phyloP scores from a whole-genome alignment of 2,888 invertebrate genomes.

The Yponomeuta plumbellus region DNA sequence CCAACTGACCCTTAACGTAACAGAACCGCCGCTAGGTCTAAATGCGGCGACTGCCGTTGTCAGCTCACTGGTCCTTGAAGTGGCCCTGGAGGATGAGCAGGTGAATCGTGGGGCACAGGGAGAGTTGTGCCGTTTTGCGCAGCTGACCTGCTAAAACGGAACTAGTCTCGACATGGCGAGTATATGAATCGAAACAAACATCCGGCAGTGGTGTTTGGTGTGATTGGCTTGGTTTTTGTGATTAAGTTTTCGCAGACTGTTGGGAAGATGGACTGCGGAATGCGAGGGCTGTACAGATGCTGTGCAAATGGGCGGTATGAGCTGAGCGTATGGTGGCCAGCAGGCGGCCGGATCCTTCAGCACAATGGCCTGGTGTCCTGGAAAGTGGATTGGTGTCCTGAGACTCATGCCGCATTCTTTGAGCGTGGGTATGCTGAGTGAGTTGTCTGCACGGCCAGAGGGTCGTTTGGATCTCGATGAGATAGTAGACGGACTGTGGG shows the following conservation, averaged over 20 bases:
- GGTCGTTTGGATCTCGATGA: too few species aligned
- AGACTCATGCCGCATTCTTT: too few species aligned
- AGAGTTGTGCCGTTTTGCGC: constrained; percentile 1
- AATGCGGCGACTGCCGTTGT: constrained; percentile 16
- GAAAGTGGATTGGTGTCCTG: constrained; percentile 22
- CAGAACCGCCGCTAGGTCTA: constrained; percentile 12
- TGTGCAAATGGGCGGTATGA: constrained; percentile 21
- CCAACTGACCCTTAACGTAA: constrained; percentile 14
- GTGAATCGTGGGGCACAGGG: constrained; percentile 14
- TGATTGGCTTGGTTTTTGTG: constrained; percentile 17
- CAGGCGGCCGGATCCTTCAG: constrained; percentile 20
- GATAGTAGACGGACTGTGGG: too few species aligned
- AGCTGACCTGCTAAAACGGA: neutral
- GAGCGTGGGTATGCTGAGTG: constrained; percentile 15
- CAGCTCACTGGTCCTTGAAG: constrained; percentile 16
- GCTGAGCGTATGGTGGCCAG: constrained; percentile 16
- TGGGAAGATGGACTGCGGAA: constrained; percentile 21
- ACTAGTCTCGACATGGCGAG: constrained; percentile 9
- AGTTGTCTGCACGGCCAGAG: too few species aligned
- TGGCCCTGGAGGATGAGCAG: neutral
- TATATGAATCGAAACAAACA: constrained; percentile 8
- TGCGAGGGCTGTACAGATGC: constrained; percentile 20
- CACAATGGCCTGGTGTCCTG: constrained; percentile 25
- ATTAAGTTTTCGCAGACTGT: constrained; percentile 17
- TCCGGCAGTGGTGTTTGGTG: constrained; percentile 4